A percentile compares a stretch with the other conserved stretches of the same genome.
These are phyloP conservation scores for Silurus meridionalis DNA, from an alignment of 2,113 vertebrate genomes.

Conservation along the genomic window DNA sequence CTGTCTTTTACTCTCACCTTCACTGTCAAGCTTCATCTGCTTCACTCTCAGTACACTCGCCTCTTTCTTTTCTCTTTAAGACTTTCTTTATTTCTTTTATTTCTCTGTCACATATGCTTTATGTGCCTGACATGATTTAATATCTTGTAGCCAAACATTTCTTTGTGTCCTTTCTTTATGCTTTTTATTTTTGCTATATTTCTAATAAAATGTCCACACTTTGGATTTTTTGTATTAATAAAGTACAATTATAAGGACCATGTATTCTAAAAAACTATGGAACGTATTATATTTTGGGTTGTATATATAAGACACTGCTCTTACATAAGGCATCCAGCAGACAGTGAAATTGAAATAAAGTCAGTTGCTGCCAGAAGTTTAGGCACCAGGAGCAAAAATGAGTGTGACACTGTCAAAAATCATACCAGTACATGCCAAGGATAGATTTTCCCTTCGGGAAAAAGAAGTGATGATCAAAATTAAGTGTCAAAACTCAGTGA, in stretches of 20 bases:
- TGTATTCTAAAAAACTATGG: no score
- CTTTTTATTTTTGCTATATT: not conserved
- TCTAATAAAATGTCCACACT: not conserved
- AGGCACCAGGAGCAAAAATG: not conserved
- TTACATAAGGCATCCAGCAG: conserved; percentile 9
- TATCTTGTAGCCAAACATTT: not conserved
- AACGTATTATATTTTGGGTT: not conserved
- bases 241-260: not conserved
- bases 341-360: not conserved
- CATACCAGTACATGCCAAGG: conserved; percentile 14
- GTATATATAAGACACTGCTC: not conserved
- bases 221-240: not conserved
- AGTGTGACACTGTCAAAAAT: conserved; percentile 16
- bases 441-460: conserved; percentile 2
- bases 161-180: not conserved
- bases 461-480: conserved; percentile 22
- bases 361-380: not conserved
- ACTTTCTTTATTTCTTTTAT: conserved; percentile 32
- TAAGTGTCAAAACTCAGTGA: conserved; percentile 22
- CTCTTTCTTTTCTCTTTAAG: not conserved
- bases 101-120: conserved; percentile 23
- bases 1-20: conserved; percentile 45
- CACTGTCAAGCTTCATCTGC: conserved; percentile 46
- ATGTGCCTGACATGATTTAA: conserved; percentile 28
- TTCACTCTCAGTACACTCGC: conserved; percentile 16